phyloP scores from a whole-genome alignment of 2,888 invertebrate genomes.

The Globia sparganii region DNA sequence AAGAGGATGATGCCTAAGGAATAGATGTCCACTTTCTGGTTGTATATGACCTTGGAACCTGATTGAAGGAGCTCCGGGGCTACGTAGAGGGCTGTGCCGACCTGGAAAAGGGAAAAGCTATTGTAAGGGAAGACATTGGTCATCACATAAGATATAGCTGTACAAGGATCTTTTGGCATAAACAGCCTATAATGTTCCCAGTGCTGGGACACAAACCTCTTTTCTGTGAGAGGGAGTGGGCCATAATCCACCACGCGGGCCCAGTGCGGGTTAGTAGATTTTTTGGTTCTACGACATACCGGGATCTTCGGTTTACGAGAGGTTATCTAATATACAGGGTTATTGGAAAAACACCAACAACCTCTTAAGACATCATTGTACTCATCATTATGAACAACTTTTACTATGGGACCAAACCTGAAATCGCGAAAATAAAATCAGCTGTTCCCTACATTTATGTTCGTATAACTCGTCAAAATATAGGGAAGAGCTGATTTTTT shows the following conservation, averaged over 20 bases:
- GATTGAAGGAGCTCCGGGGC: slow-evolving; percentile 96
- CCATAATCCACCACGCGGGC: not conserved
- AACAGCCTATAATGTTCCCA: not conserved
- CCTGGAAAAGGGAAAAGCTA: slow-evolving; percentile 81
- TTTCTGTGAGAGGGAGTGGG: not conserved
- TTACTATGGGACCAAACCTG: too few relatives aligned
- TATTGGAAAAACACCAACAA: too few relatives aligned
- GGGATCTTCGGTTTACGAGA: not conserved
- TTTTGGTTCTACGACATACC: too few relatives aligned
- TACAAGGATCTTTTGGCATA: not conserved
- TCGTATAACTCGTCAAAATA: too few relatives aligned
- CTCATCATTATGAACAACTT: too few relatives aligned
- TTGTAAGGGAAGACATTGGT: not conserved
- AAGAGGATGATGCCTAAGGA: slow-evolving; percentile 97
- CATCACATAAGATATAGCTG: not conserved
- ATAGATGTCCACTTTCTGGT: slow-evolving; percentile 97
- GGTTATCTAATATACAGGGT: too few relatives aligned
- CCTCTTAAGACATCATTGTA: too few relatives aligned
- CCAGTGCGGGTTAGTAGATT: not conserved
- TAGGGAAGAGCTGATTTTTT: too few relatives aligned
- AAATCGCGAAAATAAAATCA: too few relatives aligned
- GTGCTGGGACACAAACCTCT: not conserved
- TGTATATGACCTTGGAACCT: slow-evolving; percentile 93
- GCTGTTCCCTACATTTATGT: too few relatives aligned
- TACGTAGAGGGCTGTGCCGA: slow-evolving; percentile 98